phyloP scores from a whole-genome alignment of 2,113 vertebrate genomes.

The Syngnathus scovelli region DNA sequence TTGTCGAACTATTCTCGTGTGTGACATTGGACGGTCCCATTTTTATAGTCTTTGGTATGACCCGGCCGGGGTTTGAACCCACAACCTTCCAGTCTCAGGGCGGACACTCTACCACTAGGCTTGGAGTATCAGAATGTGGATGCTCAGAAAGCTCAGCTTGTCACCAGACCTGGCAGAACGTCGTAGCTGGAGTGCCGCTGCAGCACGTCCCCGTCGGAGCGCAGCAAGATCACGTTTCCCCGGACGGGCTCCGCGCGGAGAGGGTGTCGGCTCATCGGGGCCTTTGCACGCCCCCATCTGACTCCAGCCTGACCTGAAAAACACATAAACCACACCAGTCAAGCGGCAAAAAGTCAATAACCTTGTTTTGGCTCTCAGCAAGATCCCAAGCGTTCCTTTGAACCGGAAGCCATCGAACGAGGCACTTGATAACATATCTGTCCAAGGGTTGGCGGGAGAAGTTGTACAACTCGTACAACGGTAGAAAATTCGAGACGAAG shows the following conservation, averaged over 20 bases:
- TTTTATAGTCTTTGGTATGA: no score
- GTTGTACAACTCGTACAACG: no score
- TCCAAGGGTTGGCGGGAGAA: neutral
- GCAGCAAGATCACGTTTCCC: slow-evolving; percentile 53
- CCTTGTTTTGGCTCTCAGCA: neutral
- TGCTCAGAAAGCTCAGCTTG: neutral
- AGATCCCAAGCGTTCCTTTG: neutral
- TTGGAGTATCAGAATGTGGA: no score
- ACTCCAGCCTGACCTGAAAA: slow-evolving; percentile 33
- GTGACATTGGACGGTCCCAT: no score
- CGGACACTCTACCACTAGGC: no score
- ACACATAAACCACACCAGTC: neutral
- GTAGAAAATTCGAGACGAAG: no score
- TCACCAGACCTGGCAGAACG: slow-evolving; percentile 80
- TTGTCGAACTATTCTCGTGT: no score
- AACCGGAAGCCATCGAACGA: neutral
- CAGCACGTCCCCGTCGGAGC: slow-evolving; percentile 68
- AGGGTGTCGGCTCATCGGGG: slow-evolving; percentile 37
- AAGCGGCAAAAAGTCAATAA: neutral
- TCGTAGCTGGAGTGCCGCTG: slow-evolving; percentile 77
- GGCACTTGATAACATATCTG: neutral
- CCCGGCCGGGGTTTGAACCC: no score
- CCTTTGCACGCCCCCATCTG: slow-evolving; percentile 26
- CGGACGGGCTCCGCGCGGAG: slow-evolving; percentile 6
- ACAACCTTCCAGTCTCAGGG: no score